Evolutionary conservation across 2,888 invertebrate genomes (phyloP), one percentile per base, ranked within the genome.

Genomic region (Phymatocera aterrima): DNA sequence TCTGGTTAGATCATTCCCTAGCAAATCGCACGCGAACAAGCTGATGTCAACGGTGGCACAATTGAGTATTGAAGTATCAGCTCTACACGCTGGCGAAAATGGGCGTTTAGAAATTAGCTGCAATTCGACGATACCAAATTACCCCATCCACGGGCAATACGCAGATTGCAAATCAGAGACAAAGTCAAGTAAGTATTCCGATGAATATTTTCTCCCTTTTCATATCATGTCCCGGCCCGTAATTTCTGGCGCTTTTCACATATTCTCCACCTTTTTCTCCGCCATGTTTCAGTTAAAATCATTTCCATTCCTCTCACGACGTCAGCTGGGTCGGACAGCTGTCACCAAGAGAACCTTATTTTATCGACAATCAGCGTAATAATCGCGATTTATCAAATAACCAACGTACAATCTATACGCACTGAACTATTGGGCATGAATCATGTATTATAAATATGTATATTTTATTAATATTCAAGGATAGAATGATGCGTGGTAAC

Each of bases 121-220:
- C 87, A 93, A 95, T 80, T 93, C 96, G 51, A 96, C 96, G 72
- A 96, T 96, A 83, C 96, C 96, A 0, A 94, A 94, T 79, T 95
- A 95, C 83, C 93, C 95, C 24, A 94, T 93, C 48, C 94, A 94
- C 77, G 95, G 95, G 84, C 92, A 94, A 83, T 96, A 94, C 86
- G 96, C 96, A 74, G 96, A 96, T 88, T 92, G 94, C 82, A 94
- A 94, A 88, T 94, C 94, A 82, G 94, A 94, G 86, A 95, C 95
- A 51, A 94, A 95, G 77, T 93, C 93, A 88, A 95, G 96, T 96
- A 91, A 93, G 93, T 90, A 84, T 65, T 84, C 84, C 34, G 28
- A 3, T 70, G 8, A 12, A 37, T 3, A 72, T 79, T 88, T 87
- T 15, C 28, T n/a, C 31, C 2, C 1, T 6, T 31, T 5, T 31